phyloP scores from a whole-genome alignment of 2,888 invertebrate genomes.

The Leptopilina myrica region DNA sequence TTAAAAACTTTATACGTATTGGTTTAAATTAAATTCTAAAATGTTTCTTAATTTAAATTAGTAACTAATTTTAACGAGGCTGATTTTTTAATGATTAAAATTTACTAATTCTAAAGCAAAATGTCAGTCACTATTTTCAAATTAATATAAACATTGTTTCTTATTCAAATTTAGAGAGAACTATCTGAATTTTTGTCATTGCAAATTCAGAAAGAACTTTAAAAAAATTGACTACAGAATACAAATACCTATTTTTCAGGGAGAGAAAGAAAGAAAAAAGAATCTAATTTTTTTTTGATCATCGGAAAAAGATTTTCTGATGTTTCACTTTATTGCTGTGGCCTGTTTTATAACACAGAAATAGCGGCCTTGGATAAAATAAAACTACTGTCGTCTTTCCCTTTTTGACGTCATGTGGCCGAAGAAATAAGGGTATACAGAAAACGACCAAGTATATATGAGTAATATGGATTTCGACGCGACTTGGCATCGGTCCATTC shows the following conservation, averaged over 20 bases:
- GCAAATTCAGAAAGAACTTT: too few relatives aligned
- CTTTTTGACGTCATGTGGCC: slow-evolving; percentile 23
- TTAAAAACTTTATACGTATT: too few relatives aligned
- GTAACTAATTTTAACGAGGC: too few relatives aligned
- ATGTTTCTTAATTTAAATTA: too few relatives aligned
- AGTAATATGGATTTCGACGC: slow-evolving; percentile 20
- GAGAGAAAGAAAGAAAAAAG: background rate
- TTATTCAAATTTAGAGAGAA: too few relatives aligned
- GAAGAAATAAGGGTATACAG: slow-evolving; percentile 22
- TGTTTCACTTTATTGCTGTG: slow-evolving; percentile 17
- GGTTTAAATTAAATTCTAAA: too few relatives aligned
- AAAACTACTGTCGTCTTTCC: slow-evolving; percentile 14
- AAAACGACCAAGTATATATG: slow-evolving; percentile 8
- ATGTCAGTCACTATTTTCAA: too few relatives aligned
- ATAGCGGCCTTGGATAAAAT: slow-evolving; percentile 11
- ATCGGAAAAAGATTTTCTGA: slow-evolving; percentile 17
- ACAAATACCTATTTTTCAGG: background rate
- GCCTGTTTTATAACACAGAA: background rate
- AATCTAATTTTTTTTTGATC: background rate
- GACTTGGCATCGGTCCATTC: slow-evolving; percentile 20
- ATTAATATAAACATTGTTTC: too few relatives aligned
- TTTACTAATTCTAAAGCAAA: too few relatives aligned
- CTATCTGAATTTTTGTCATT: too few relatives aligned
- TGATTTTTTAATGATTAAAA: too few relatives aligned
- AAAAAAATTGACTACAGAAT: background rate